A percentile compares a stretch with the other conserved stretches of the same genome.
Conservation (phyloP, 2,113 vertebrate species). For the Phylloscopus trochiloides region DNA sequence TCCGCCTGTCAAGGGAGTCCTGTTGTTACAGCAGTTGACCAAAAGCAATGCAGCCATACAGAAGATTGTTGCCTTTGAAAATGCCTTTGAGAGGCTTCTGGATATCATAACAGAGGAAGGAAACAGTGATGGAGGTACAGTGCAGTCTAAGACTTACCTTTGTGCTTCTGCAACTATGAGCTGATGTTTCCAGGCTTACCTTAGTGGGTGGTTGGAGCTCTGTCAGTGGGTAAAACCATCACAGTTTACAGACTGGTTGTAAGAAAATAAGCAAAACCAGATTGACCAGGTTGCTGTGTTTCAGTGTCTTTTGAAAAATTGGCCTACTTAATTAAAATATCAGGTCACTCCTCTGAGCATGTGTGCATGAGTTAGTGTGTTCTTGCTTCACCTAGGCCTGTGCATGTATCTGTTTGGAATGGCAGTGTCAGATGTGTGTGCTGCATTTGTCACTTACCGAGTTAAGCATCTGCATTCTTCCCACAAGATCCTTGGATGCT, state of each 20-base stretch:
- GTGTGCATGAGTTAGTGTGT: not conserved
- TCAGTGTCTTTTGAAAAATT: not conserved
- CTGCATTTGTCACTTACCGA: not conserved
- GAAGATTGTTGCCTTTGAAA: slow-evolving; percentile 99
- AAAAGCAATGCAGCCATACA: slow-evolving; percentile 97
- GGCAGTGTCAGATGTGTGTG: not conserved
- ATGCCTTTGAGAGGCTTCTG: slow-evolving; percentile 93
- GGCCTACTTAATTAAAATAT: rapidly evolving
- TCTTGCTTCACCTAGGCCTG: not conserved
- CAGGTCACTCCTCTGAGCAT: not conserved
- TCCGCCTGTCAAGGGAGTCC: slow-evolving; percentile 79
- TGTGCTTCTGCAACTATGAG: not conserved
- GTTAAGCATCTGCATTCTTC: not conserved
- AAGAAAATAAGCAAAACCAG: not conserved
- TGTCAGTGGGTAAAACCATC: not conserved
- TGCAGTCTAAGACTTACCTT: not conserved
- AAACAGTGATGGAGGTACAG: slow-evolving; percentile 92
- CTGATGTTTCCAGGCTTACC: not conserved
- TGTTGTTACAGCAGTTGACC: slow-evolving; percentile 92
- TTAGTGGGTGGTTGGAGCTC: not conserved
- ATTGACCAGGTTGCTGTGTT: not conserved
- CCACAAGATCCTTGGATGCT: not conserved
- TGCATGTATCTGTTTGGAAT: rapidly evolving
- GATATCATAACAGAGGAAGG: slow-evolving; percentile 97
- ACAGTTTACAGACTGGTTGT: not conserved